phyloP scores from a whole-genome alignment of 2,797 vertebrate species.

The Borostomias antarcticus region DNA sequence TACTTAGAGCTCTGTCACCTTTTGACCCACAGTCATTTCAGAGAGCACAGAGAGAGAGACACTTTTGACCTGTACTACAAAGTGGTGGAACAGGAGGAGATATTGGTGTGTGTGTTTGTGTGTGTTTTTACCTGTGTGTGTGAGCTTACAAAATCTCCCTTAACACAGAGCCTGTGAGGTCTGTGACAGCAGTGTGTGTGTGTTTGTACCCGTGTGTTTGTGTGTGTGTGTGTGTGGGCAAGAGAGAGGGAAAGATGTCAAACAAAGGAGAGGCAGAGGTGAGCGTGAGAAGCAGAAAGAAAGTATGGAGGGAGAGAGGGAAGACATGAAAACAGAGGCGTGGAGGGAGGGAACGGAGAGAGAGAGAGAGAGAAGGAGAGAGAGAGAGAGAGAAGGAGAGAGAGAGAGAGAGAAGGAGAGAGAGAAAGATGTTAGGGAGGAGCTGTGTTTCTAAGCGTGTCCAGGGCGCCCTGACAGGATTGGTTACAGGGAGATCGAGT shows the following conservation, averaged over 20 bases:
- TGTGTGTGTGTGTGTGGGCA: slow-evolving; percentile 39
- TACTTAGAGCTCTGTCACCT: too few species aligned
- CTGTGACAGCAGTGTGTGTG: slow-evolving; percentile 21
- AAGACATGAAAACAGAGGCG: background rate
- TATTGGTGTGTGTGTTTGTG: slow-evolving; percentile 25
- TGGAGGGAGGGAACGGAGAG: background rate
- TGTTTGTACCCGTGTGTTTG: slow-evolving; percentile 10
- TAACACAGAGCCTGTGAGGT: too few species aligned
- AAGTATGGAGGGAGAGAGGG: background rate
- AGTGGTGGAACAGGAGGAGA: slow-evolving; percentile 51
- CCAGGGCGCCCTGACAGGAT: slow-evolving; percentile 65
- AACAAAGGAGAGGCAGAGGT: too few species aligned
- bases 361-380: background rate
- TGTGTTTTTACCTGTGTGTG: slow-evolving; percentile 10
- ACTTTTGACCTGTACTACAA: too few species aligned
- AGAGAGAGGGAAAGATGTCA: background rate
- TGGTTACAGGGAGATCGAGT: slow-evolving; percentile 67
- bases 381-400: background rate
- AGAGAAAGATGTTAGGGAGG: slow-evolving; percentile 59
- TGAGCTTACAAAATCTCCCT: too few species aligned
- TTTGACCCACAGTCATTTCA: too few species aligned
- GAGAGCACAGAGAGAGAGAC: too few species aligned
- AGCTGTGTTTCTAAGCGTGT: slow-evolving; percentile 36
- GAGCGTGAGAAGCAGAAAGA: too few species aligned
- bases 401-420: background rate